These are phyloP conservation scores for Etheostoma spectabile DNA, from an alignment of 2,113 vertebrate species.

Conservation along the genomic window DNA sequence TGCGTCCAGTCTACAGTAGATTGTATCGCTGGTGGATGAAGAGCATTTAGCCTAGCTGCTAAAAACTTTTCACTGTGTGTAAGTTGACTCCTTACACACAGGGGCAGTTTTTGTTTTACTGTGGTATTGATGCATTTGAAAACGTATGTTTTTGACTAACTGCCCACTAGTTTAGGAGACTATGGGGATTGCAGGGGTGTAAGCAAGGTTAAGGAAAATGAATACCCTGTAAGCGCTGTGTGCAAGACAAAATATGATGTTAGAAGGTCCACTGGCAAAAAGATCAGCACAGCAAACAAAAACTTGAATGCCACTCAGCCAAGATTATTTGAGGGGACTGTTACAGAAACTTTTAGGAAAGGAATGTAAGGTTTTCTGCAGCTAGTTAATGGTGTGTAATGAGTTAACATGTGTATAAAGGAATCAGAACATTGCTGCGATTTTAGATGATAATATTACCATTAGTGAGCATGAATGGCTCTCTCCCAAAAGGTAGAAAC, in stretches of 20 bases:
- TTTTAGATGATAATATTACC: conserved; percentile 1
- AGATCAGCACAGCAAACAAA: conserved; percentile 65
- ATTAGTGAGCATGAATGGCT: conserved; percentile 26
- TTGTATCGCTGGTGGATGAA: not conserved
- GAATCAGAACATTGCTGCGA: conserved; percentile 28
- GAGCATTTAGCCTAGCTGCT: not conserved
- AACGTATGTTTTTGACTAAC: not conserved
- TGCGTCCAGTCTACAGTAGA: not conserved
- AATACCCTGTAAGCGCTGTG: conserved; percentile 35
- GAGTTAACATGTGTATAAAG: conserved; percentile 37
- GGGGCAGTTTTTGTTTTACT: not conserved
- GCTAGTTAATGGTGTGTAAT: conserved; percentile 14
- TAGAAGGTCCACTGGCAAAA: conserved; percentile 43
- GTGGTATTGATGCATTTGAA: not conserved
- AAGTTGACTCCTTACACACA: too few relatives aligned
- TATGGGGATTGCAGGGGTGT: conserved; percentile 10
- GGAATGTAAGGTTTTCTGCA: conserved; percentile 36
- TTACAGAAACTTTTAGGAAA: conserved; percentile 16
- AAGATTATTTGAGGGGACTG: conserved; percentile 36
- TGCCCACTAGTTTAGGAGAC: not conserved
- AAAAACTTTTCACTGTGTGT: not conserved
- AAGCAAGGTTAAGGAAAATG: conserved; percentile 24
- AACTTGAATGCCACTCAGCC: conserved; percentile 48
- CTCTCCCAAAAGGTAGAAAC: conserved; percentile 65
- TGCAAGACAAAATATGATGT: conserved; percentile 51